These are phyloP conservation scores for Dicrostonyx torquatus DNA, from an alignment of 2,797 vertebrate species.

Conservation along the genomic window DNA sequence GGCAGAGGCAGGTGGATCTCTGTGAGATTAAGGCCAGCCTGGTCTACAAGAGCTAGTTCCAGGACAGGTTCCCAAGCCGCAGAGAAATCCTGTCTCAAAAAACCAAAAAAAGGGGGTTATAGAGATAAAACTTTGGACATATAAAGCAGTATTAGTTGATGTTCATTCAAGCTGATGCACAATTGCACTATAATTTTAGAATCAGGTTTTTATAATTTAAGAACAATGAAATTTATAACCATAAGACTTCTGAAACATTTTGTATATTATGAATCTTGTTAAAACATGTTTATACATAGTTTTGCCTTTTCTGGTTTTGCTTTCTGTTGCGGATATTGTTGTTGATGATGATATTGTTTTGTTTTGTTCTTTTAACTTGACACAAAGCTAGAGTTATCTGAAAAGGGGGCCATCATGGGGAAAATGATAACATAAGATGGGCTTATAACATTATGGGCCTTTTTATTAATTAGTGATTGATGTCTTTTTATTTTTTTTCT, in stretches of 20 bases:
- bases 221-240: neutral
- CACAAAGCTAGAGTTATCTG: neutral
- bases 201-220: neutral
- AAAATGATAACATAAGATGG: neutral
- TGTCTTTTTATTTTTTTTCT: too few relatives aligned
- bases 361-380: neutral
- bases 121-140: neutral
- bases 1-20: too few relatives aligned
- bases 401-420: too few relatives aligned
- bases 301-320: neutral
- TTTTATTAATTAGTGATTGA: neutral
- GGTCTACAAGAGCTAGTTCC: too few relatives aligned
- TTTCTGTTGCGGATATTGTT: neutral
- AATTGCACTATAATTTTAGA: neutral
- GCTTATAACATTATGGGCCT: rapidly evolving
- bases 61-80: too few relatives aligned
- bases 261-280: neutral
- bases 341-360: neutral
- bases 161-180: neutral
- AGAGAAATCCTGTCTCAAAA: too few relatives aligned
- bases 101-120: too few relatives aligned
- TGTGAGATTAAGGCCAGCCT: too few relatives aligned
- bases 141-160: neutral
- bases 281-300: neutral
- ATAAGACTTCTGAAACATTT: neutral